A percentile compares a stretch with the other conserved stretches of the same genome.
phyloP scores from a whole-genome alignment of 1,140 invertebrate genomes.

The Ceratoteleas bidentatus region DNA sequence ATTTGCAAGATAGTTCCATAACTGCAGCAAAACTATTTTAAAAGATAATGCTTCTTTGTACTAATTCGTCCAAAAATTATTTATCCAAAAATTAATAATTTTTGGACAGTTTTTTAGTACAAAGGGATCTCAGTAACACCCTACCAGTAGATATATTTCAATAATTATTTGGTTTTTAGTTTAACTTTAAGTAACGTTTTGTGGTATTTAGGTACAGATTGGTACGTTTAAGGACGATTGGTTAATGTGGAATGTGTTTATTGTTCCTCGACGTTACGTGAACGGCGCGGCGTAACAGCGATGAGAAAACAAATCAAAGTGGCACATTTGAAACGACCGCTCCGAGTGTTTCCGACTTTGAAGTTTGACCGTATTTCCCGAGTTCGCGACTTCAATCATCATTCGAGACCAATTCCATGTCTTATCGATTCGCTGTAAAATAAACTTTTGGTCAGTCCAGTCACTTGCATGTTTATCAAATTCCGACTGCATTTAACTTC shows the following conservation, averaged over 20 bases:
- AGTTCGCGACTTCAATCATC: conserved; percentile 47
- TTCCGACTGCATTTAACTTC: conserved; percentile 46
- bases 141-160: too few relatives aligned
- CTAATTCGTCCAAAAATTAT: too few relatives aligned
- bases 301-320: conserved; percentile 43
- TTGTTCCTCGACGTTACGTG: neutral
- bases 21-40: too few relatives aligned
- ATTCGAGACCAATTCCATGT: conserved; percentile 38
- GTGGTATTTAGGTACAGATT: too few relatives aligned
- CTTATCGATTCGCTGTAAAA: conserved; percentile 47
- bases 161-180: too few relatives aligned
- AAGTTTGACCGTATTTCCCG: conserved; percentile 25
- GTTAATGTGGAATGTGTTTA: neutral
- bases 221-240: too few relatives aligned
- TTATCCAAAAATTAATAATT: too few relatives aligned
- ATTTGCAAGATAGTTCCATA: too few relatives aligned
- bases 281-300: conserved; percentile 13
- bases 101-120: too few relatives aligned
- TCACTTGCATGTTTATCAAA: conserved; percentile 48
- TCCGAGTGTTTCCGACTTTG: conserved; percentile 38
- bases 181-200: too few relatives aligned
- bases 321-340: conserved; percentile 28
- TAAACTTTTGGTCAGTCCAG: conserved; percentile 46
- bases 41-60: too few relatives aligned
- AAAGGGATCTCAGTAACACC: too few relatives aligned